phyloP scores from a whole-genome alignment of 2,113 vertebrate genomes.

The Lonchura striata region DNA sequence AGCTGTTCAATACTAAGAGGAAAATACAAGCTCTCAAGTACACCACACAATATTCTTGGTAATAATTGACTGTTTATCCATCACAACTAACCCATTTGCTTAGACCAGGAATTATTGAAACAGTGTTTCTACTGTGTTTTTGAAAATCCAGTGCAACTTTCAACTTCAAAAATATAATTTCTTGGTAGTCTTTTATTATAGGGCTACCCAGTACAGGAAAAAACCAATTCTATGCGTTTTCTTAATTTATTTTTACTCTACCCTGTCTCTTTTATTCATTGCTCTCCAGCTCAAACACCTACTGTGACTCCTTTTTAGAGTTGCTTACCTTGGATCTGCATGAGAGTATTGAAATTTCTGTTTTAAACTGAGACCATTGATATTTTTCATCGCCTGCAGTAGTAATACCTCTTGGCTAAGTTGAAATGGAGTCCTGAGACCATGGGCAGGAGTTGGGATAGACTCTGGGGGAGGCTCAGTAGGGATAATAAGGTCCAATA shows the following conservation, averaged over 20 bases:
- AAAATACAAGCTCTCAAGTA: background rate
- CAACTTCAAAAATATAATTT: background rate
- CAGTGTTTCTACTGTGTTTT: background rate
- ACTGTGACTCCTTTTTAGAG: background rate
- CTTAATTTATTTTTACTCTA: background rate
- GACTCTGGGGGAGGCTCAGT: too few species aligned
- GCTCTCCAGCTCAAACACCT: background rate
- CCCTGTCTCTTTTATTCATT: background rate
- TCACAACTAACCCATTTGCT: background rate
- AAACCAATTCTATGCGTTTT: background rate
- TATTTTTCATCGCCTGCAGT: background rate
- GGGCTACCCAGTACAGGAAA: background rate
- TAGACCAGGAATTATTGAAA: background rate
- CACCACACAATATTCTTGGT: background rate
- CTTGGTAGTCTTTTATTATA: background rate
- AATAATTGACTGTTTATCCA: background rate
- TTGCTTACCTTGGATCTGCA: background rate
- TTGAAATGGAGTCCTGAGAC: background rate
- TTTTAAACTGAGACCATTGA: background rate
- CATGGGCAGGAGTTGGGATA: background rate
- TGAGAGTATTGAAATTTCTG: background rate
- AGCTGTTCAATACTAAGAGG: background rate
- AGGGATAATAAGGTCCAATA: background rate
- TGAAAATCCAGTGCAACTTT: background rate
- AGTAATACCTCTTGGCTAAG: background rate